phyloP scores from a whole-genome alignment of 2,888 invertebrate genomes.

The Dasypolia templi region DNA sequence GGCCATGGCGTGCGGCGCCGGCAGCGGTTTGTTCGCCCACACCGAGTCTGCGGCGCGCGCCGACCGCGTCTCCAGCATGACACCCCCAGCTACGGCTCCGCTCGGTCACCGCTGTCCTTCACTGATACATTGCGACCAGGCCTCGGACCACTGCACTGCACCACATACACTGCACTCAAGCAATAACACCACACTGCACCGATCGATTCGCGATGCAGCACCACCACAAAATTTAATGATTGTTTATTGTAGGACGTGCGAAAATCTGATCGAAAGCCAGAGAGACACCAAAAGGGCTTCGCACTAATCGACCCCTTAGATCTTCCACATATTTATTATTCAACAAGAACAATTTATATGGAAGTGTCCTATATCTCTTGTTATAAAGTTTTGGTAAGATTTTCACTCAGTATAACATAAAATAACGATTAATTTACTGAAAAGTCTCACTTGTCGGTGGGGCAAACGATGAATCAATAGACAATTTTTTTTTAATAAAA shows the following conservation, averaged over 20 bases:
- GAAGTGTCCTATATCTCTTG: conserved; percentile 38
- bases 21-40: conserved; percentile 91
- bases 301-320: conserved; percentile 61
- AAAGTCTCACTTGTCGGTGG: conserved; percentile 86
- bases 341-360: conserved; percentile 40
- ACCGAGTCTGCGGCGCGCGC: conserved; percentile 93
- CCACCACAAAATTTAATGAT: conserved; percentile 76
- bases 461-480: conserved; percentile 88
- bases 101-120: conserved; percentile 77
- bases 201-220: conserved; percentile 70
- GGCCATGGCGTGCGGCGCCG: conserved; percentile 90
- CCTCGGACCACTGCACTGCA: conserved; percentile 75
- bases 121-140: conserved; percentile 81
- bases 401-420: conserved; percentile 75
- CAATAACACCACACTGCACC: conserved; percentile 56
- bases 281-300: conserved; percentile 76
- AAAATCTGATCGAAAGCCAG: conserved; percentile 83
- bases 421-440: conserved; percentile 73
- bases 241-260: conserved; percentile 83
- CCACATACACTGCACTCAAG: conserved; percentile 69
- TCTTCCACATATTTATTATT: conserved; percentile 51
- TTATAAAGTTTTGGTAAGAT: conserved; percentile 67
- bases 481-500: conserved; percentile 76
- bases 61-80: conserved; percentile 94
- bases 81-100: conserved; percentile 83